Evolutionary conservation across 53 echinoderm and acorn worm genomes (phyloP).

Genomic region (Luidia sarsii): DNA sequence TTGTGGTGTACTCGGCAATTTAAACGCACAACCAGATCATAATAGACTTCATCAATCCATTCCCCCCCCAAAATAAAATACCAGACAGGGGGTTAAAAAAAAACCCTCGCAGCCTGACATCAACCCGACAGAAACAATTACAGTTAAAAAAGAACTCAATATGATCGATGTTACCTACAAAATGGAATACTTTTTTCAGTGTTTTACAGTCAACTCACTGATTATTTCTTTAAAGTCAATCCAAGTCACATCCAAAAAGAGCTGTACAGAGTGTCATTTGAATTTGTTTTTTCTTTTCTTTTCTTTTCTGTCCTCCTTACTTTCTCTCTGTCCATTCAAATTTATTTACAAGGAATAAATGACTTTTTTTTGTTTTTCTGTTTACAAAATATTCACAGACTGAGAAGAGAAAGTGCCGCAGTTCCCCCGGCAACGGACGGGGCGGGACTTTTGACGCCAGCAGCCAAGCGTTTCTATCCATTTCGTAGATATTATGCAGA

Average conservation of each 20-base stretch:
- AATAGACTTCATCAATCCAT: too few relatives aligned
- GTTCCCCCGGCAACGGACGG: too few relatives aligned
- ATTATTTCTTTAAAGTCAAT: slow-evolving; percentile 27
- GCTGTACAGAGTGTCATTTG: neutral
- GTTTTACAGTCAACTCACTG: too few relatives aligned
- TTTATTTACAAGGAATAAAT: slow-evolving; percentile 69
- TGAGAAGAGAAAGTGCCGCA: slow-evolving; percentile 27
- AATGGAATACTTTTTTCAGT: slow-evolving; percentile 36
- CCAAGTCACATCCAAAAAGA: slow-evolving; percentile 44
- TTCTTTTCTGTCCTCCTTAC: too few relatives aligned
- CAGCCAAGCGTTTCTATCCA: too few relatives aligned
- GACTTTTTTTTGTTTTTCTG: slow-evolving; percentile 31
- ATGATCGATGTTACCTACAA: slow-evolving; percentile 24
- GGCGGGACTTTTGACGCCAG: too few relatives aligned
- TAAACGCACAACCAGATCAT: too few relatives aligned
- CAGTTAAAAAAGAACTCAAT: neutral
- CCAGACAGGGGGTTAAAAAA: too few relatives aligned
- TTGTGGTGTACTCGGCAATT: too few relatives aligned
- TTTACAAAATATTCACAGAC: slow-evolving; percentile 72
- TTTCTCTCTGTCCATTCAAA: slow-evolving; percentile 15
- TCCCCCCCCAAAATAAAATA: too few relatives aligned
- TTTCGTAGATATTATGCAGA: too few relatives aligned
- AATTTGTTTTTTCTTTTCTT: neutral
- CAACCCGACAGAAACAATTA: slow-evolving; percentile 2
- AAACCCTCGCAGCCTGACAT: neutral